Base-by-base conservation (phyloP, 2,797 vertebrate genomes). In the Epinephelus awoara region DNA sequence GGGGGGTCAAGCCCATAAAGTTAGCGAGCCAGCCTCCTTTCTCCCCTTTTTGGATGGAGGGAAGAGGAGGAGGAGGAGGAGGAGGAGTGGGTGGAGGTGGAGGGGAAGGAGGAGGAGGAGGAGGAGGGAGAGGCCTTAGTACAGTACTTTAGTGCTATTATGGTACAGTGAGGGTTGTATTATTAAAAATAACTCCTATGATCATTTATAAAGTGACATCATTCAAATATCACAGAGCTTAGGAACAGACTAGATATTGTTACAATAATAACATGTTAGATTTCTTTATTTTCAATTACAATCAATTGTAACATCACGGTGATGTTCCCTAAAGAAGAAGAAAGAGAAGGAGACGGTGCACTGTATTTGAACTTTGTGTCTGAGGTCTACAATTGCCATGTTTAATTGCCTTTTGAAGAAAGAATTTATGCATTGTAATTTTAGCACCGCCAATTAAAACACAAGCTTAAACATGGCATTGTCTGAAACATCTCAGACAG, bases 21-120 rank as follows among this genome's bases (percentile, higher is more conserved):
- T 90, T 85, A 86, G 80, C 89, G 82, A 89, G 81, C 91, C 91
- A 84, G 84, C 90, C 91, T 91, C 85, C 88, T 90, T 82, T 75
- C 85, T 86, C 85, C 72, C 61, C 83, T 75, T 64, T 84, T 79
- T 79, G 84, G 86, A 87, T 84, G 80, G 64, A 68, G 62, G 63
- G 71, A 68, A 25, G 57, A 75, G 54, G 55, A 74, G 69, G 18
- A 86, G 58, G 65, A 78, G 72, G 63, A 71, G 29, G 72, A 38
- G 58, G n/a, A 56, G 42, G n/a, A 49, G 17, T 42, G 44, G 79
- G 70, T 61, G 58, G 67, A 12, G 52, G 47, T 1, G 50, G 29
- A 34, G 29, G 3, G 6, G 29, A 3, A 4, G 29, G 7, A 38
- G 56, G 19, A 52, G 42, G n/a, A 40, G 27, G 27, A 6, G 27